These are phyloP conservation scores for Pristionchus arcanus DNA, from an alignment of 2,888 invertebrate species.

Conservation along the genomic window DNA sequence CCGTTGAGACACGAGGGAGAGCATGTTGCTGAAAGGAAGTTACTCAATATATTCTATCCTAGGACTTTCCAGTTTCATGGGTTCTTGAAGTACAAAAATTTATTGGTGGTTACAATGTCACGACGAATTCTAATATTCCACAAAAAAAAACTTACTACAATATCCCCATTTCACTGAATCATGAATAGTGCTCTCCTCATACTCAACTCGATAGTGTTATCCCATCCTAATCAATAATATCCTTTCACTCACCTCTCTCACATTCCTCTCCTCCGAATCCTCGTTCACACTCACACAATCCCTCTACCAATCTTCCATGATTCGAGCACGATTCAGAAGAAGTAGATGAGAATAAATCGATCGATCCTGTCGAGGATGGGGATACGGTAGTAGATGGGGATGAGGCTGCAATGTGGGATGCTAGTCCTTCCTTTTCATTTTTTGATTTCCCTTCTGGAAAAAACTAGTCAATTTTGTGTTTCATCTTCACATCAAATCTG, in stretches of 20 bases:
- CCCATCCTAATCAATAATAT: background rate
- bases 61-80: too few relatives aligned
- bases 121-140: too few relatives aligned
- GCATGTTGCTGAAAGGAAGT: conserved; percentile 12
- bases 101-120: too few relatives aligned
- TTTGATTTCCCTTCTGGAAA: too few relatives aligned
- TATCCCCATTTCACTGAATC: too few relatives aligned
- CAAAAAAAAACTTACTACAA: too few relatives aligned
- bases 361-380: conserved; percentile 15
- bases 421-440: too few relatives aligned
- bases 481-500: too few relatives aligned
- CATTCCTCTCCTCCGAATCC: conserved; percentile 97
- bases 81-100: too few relatives aligned
- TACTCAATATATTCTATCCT: background rate
- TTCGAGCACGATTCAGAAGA: conserved; percentile 27
- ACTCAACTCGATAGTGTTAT: too few relatives aligned
- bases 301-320: conserved; percentile 25
- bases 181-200: too few relatives aligned
- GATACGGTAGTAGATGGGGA: conserved; percentile 40
- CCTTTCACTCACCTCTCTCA: conserved; percentile 42
- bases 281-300: conserved; percentile 91
- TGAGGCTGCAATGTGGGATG: background rate
- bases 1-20: conserved; percentile 62
- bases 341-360: background rate
- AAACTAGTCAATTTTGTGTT: too few relatives aligned